Evolutionary conservation across 2,888 invertebrate species (phyloP).

Genomic region (Zygogramma bicolorata): DNA sequence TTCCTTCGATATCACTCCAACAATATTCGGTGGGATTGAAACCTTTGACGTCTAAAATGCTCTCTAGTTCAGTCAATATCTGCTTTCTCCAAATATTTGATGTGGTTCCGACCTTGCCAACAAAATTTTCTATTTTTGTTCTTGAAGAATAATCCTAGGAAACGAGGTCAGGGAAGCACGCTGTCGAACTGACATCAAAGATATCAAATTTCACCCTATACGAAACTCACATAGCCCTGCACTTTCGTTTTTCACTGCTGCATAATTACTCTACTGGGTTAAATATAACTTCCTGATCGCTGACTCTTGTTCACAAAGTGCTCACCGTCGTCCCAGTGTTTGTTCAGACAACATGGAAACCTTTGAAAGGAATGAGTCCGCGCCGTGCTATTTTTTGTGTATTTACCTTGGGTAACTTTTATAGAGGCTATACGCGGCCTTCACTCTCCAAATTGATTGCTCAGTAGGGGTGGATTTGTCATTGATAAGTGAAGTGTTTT

Average conservation of each 20-base stretch:
- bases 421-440: background rate
- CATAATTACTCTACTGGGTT: background rate
- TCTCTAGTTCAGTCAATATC: too few species aligned
- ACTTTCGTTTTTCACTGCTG: background rate
- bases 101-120: too few species aligned
- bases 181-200: background rate
- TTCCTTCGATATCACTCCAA: too few species aligned
- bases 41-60: too few species aligned
- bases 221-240: background rate
- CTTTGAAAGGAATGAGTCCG: constrained; percentile 15
- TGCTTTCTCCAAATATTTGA: too few species aligned
- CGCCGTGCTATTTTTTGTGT: constrained; percentile 12
- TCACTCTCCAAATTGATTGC: constrained; percentile 14
- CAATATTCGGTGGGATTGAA: too few species aligned
- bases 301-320: background rate
- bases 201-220: background rate
- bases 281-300: constrained; percentile 14
- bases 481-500: background rate
- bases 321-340: constrained; percentile 14
- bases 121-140: too few species aligned
- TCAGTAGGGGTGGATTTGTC: background rate
- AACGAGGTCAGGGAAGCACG: too few species aligned
- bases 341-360: constrained; percentile 17
- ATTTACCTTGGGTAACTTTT: constrained; percentile 16
- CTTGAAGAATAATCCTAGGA: background rate